Percentiles rank a stretch among this genome's conserved stretches.
phyloP scores from a whole-genome alignment of 2,113 vertebrate species.

The Salvelinus alpinus region DNA sequence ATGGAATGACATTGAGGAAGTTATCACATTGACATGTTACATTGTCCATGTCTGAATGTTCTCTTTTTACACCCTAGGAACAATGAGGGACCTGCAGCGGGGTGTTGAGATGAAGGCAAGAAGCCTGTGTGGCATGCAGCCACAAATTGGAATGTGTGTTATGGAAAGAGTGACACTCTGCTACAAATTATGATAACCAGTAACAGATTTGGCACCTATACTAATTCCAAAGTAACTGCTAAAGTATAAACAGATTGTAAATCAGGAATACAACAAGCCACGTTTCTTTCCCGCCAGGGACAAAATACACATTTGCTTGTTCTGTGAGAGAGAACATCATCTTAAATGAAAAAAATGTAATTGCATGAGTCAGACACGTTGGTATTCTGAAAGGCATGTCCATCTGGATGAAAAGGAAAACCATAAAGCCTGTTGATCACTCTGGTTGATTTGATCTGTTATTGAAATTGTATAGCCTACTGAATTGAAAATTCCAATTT shows the following conservation, averaged over 20 bases:
- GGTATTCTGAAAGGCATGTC: conserved; percentile 50
- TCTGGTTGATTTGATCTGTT: conserved; percentile 36
- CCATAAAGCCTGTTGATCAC: conserved; percentile 48
- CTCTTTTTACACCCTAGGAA: background rate
- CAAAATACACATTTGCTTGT: conserved; percentile 35
- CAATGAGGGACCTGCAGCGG: background rate
- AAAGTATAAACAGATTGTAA: too few species aligned
- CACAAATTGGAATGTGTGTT: background rate
- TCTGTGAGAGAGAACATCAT: conserved; percentile 41
- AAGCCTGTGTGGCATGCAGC: background rate
- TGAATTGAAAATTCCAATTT: conserved; percentile 39
- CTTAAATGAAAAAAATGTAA: conserved; percentile 44
- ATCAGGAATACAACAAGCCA: background rate
- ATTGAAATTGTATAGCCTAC: conserved; percentile 34
- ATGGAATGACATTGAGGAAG: background rate
- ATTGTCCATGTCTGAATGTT: background rate
- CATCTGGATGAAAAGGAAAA: conserved; percentile 27
- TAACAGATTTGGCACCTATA: too few species aligned
- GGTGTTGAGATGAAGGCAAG: background rate
- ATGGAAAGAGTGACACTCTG: too few species aligned
- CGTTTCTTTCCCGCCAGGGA: conserved; percentile 2
- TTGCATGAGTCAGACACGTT: conserved; percentile 51
- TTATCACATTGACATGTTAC: background rate
- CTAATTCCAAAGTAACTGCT: too few species aligned
- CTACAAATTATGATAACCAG: too few species aligned